Evolutionary conservation across 2,797 vertebrate genomes (phyloP), one percentile per base, ranked within the genome.

Genomic region (Knipowitschia caucasica): DNA sequence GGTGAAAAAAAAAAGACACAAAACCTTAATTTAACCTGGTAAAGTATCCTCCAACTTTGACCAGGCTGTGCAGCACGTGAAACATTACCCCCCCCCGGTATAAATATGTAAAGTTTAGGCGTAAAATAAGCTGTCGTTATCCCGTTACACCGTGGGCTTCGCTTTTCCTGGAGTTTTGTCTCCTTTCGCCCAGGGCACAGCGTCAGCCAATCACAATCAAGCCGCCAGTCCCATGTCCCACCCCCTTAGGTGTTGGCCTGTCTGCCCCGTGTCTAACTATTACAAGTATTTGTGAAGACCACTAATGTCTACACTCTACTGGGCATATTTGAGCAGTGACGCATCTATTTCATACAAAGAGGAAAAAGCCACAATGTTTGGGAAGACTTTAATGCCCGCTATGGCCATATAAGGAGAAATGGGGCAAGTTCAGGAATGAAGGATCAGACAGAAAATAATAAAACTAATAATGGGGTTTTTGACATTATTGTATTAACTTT

Each of bases 371-470:
- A 34, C 24, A 14, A 46, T 39, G 43, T 44, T 44, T 52, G 57
- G 53, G 31, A 17, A 12, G 20, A 46, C 53, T 54, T 57, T 38
- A 58, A 51, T 69, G 64, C 61, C 62, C 40, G 34, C 12, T 59
- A 27, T 62, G 60, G 62, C 78, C 81, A 79, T 85, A 82, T 78
- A 81, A 80, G 77, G 81, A 35, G 36, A 75, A 57, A 54, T 12
- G 17, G 36, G 27, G 21, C 8, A 31, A 56, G 53, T 38, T 52
- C 46, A 50, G 21, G 26, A 2, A 61, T 66, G 67, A 5, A 11
- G 53, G 27, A 42, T 3, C n/a, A 47, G 45, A 57, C 52, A 53
- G 20, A 51, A 49, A 39, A 27, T 9, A 18, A 10, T 3, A 21
- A 8, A 29, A 24, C 9, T 20, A 21, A 12, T 10, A 18, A 11